Percentiles rank a stretch among this genome's conserved stretches.
These are phyloP conservation scores for Graptemys geographica DNA, from an alignment of 2,797 vertebrate genomes.

Conservation along the genomic window DNA sequence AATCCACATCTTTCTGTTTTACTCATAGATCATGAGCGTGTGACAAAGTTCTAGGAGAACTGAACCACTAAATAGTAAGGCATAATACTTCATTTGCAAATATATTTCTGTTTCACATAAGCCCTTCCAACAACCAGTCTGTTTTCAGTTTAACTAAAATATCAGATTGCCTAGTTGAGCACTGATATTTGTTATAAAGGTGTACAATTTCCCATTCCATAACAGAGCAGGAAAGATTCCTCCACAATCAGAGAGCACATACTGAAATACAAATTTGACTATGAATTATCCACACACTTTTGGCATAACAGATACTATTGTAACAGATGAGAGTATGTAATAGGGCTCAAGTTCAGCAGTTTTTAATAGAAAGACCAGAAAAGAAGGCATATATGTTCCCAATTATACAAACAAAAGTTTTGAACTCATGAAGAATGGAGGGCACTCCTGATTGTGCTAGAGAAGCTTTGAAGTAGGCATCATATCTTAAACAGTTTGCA, in stretches of 20 bases:
- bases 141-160: conserved; percentile 31
- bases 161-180: not conserved
- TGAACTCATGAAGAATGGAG: not conserved
- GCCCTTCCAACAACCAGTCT: conserved; percentile 7
- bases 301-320: not conserved
- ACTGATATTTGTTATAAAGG: not conserved
- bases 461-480: not conserved
- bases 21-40: not conserved
- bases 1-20: not conserved
- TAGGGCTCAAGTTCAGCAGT: not conserved
- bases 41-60: not conserved
- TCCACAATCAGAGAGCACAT: not conserved
- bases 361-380: not conserved
- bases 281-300: not conserved
- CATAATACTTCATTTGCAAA: not conserved
- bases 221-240: not conserved
- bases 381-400: not conserved
- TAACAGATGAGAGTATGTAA: not conserved
- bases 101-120: not conserved
- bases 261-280: not conserved
- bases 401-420: not conserved
- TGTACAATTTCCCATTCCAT: not conserved
- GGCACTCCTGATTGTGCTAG: not conserved
- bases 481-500: not conserved
- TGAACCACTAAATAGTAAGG: not conserved